These are phyloP conservation scores for Enteromius trimaculatus DNA, from an alignment of 2,797 vertebrate genomes.

Conservation along the genomic window DNA sequence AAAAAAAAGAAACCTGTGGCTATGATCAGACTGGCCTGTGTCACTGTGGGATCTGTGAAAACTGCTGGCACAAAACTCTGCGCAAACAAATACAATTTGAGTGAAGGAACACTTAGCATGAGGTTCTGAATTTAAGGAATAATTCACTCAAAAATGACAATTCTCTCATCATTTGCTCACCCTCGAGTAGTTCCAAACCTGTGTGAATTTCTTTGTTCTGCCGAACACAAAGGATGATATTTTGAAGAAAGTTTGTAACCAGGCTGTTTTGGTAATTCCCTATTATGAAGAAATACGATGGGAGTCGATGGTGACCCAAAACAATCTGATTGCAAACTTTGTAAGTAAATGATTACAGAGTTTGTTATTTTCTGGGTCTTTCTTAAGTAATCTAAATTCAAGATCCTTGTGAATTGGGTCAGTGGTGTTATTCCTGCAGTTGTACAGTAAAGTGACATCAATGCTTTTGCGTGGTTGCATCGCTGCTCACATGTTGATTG, in stretches of 20 bases:
- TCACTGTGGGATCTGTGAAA: not conserved
- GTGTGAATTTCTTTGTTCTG: too few relatives aligned
- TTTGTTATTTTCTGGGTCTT: not conserved
- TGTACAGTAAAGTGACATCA: constrained; percentile 11
- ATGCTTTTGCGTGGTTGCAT: not conserved
- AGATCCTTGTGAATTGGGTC: constrained; percentile 10
- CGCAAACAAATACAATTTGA: not conserved
- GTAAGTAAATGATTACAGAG: too few relatives aligned
- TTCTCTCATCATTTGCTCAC: too few relatives aligned
- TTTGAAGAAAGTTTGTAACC: too few relatives aligned
- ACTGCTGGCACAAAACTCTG: not conserved
- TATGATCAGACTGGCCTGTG: not conserved
- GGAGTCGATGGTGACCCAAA: too few relatives aligned
- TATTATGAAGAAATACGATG: too few relatives aligned
- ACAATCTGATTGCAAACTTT: too few relatives aligned
- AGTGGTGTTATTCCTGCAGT: not conserved
- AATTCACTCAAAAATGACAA: too few relatives aligned
- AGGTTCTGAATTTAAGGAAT: not conserved
- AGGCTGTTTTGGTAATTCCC: too few relatives aligned
- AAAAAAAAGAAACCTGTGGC: not conserved
- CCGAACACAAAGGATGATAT: too few relatives aligned
- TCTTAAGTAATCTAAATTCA: not conserved
- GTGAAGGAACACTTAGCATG: not conserved
- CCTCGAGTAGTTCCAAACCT: too few relatives aligned
- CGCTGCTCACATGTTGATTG: constrained; percentile 65